phyloP scores from a whole-genome alignment of 2,797 vertebrate genomes.

The Onychomys arenicola region DNA sequence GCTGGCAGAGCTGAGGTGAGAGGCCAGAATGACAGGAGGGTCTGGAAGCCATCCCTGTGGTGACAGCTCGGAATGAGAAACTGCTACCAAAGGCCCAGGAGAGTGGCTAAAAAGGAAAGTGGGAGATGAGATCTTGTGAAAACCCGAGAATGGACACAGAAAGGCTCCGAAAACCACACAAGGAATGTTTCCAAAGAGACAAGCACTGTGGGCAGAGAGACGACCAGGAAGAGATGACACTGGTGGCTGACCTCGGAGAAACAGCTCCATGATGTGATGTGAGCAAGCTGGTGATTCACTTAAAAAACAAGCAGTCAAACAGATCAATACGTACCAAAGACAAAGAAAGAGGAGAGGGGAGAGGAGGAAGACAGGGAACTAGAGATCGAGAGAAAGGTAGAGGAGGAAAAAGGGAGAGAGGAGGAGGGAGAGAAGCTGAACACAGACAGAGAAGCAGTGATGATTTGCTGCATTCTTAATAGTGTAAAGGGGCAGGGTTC shows the following conservation, averaged over 20 bases:
- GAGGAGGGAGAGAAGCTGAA: not conserved
- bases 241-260: not conserved
- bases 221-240: not conserved
- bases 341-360: not conserved
- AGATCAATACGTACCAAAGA: not conserved
- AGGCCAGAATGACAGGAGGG: not conserved
- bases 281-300: not conserved
- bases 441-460: fast-evolving
- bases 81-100: not conserved
- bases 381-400: not conserved
- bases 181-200: not conserved
- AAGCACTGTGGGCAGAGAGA: not conserved
- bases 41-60: not conserved
- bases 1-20: not conserved
- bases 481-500: not conserved
- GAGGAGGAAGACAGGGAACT: not conserved
- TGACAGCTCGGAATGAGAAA: not conserved
- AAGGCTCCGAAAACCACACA: not conserved
- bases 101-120: not conserved
- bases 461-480: not conserved
- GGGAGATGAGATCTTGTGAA: not conserved
- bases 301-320: not conserved
- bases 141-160: not conserved
- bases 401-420: not conserved
- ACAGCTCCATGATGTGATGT: not conserved